Evolutionary conservation across 2,113 vertebrate species (phyloP).

Genomic region (Callipepla squamata): DNA sequence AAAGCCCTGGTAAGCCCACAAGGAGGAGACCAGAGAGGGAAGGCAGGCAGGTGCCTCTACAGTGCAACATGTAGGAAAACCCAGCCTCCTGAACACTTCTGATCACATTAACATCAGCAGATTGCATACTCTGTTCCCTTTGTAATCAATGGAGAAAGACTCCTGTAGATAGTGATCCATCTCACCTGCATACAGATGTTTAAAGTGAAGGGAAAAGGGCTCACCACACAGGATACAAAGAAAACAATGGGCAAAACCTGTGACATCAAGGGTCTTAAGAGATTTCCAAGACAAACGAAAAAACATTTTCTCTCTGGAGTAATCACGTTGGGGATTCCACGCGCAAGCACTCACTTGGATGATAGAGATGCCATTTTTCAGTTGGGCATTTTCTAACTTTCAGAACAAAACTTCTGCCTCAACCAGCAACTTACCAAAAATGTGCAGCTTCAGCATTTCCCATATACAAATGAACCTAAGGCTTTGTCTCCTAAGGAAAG

Average conservation of each 20-base stretch:
- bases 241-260: neutral
- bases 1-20: neutral
- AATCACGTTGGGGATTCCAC: neutral
- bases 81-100: neutral
- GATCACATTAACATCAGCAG: fast-evolving
- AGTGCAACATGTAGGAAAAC: neutral
- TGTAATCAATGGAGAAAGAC: neutral
- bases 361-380: neutral
- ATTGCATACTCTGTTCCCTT: neutral
- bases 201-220: neutral
- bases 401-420: neutral
- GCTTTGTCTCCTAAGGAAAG: neutral
- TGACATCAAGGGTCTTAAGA: neutral
- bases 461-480: neutral
- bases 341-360: neutral
- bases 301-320: neutral
- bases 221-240: neutral
- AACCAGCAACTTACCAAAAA: neutral
- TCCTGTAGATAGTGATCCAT: neutral
- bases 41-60: neutral
- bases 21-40: neutral
- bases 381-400: neutral
- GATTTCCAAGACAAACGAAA: neutral
- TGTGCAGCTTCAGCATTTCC: neutral
- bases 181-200: neutral